Conservation (phyloP, 2,113 vertebrate genomes). For the Limanda limanda region DNA sequence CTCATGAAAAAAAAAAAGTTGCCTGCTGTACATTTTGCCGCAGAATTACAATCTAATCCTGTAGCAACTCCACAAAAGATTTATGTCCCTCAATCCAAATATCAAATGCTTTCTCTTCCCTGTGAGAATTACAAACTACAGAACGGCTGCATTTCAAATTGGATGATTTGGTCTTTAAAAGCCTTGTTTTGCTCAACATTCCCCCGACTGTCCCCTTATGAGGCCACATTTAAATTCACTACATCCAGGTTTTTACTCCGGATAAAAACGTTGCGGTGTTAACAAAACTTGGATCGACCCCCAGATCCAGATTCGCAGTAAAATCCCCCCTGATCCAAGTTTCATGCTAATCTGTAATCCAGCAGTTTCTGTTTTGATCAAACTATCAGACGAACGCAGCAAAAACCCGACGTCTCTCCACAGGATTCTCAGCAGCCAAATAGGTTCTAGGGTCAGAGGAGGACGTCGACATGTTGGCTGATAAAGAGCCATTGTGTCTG, state of each 20-base stretch:
- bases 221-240: too few relatives aligned
- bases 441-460: neutral
- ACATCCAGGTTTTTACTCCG: too few relatives aligned
- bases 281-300: too few relatives aligned
- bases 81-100: neutral
- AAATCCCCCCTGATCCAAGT: too few relatives aligned
- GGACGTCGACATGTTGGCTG: neutral
- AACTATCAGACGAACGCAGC: too few relatives aligned
- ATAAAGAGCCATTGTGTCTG: too few relatives aligned
- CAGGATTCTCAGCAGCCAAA: neutral
- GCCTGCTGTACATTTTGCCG: conserved; percentile 36
- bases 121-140: neutral
- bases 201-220: too few relatives aligned
- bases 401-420: too few relatives aligned
- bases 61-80: neutral
- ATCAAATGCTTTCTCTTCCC: neutral
- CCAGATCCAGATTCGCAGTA: too few relatives aligned
- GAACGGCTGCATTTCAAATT: neutral
- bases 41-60: conserved; percentile 32
- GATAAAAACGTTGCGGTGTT: too few relatives aligned
- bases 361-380: too few relatives aligned
- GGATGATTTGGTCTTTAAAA: neutral
- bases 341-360: too few relatives aligned
- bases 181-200: neutral
- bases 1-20: neutral